A percentile compares a stretch with the other conserved stretches of the same genome.
Evolutionary conservation across 2,113 vertebrate species (phyloP).

Genomic region (Pituophis catenifer): DNA sequence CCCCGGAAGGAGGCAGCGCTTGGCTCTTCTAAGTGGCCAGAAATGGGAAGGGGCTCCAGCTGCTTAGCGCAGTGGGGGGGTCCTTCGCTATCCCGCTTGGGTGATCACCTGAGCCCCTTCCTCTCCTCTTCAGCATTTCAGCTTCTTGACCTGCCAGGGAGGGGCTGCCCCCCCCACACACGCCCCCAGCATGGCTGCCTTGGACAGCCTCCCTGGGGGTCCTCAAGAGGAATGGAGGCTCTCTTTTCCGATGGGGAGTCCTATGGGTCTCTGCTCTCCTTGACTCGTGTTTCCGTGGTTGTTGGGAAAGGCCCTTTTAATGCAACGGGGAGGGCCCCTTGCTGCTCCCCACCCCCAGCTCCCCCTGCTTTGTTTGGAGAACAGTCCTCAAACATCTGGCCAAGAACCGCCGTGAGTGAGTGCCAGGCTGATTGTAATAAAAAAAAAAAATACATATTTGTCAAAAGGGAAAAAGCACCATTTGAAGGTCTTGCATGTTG

Average conservation of each 20-base stretch:
- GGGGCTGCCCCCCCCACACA: background rate
- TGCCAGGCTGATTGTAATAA: background rate
- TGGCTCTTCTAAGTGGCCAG: background rate
- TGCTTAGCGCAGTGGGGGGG: background rate
- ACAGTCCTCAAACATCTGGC: background rate
- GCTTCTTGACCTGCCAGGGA: background rate
- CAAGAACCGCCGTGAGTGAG: fast-evolving
- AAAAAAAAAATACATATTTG: background rate
- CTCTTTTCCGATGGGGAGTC: background rate
- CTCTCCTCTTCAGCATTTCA: background rate
- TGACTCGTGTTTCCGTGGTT: background rate
- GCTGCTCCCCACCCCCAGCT: background rate
- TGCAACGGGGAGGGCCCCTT: background rate
- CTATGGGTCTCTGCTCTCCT: background rate
- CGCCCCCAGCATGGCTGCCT: background rate
- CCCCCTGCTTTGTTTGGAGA: background rate
- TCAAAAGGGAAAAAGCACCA: background rate
- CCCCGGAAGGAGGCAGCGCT: background rate
- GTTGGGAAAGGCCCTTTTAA: background rate
- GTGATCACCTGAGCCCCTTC: background rate
- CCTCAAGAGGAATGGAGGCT: background rate
- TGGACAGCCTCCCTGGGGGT: background rate
- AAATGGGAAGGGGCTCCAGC: fast-evolving
- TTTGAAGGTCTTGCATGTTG: background rate
- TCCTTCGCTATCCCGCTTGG: background rate